Evolutionary conservation across 2,797 vertebrate species (phyloP).

Genomic region (Malacoctenus gilli): DNA sequence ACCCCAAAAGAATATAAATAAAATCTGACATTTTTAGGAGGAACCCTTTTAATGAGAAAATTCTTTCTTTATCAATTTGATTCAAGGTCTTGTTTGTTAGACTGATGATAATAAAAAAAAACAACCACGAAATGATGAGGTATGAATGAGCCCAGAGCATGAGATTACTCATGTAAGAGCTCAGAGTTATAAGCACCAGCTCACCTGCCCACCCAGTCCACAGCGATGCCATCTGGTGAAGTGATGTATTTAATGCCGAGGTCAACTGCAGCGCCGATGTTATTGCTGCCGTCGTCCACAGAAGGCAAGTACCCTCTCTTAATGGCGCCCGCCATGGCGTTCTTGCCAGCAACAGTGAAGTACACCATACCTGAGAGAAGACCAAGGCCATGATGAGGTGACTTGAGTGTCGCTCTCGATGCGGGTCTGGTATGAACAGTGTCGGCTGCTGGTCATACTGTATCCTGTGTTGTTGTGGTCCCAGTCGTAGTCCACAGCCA

Average conservation of each 20-base stretch:
- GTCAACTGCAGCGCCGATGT: conserved; percentile 84
- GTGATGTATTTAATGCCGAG: conserved; percentile 88
- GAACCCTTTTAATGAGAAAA: no score
- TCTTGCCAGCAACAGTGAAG: conserved; percentile 86
- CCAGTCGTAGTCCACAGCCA: conserved; percentile 92
- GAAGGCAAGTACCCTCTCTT: conserved; percentile 90
- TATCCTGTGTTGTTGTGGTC: conserved; percentile 88
- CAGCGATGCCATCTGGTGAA: conserved; percentile 88
- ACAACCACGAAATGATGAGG: no score
- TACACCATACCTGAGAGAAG: conserved; percentile 86
- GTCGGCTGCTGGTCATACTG: conserved; percentile 73
- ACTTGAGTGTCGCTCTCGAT: neutral
- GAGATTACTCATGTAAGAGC: neutral
- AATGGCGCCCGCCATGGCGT: conserved; percentile 85
- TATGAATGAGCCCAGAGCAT: neutral
- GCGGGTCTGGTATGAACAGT: no score
- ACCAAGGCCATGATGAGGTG: conserved; percentile 5
- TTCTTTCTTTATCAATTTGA: no score
- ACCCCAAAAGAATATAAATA: no score
- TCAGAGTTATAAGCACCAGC: conserved; percentile 13
- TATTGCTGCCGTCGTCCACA: conserved; percentile 88
- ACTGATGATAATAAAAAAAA: no score
- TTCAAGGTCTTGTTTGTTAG: no score
- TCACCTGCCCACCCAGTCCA: conserved; percentile 95
- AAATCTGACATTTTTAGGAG: no score